Percentiles rank a stretch among this genome's conserved stretches.
Evolutionary conservation across 1,140 invertebrate species (phyloP).

Genomic region (Drosophila serrata): DNA sequence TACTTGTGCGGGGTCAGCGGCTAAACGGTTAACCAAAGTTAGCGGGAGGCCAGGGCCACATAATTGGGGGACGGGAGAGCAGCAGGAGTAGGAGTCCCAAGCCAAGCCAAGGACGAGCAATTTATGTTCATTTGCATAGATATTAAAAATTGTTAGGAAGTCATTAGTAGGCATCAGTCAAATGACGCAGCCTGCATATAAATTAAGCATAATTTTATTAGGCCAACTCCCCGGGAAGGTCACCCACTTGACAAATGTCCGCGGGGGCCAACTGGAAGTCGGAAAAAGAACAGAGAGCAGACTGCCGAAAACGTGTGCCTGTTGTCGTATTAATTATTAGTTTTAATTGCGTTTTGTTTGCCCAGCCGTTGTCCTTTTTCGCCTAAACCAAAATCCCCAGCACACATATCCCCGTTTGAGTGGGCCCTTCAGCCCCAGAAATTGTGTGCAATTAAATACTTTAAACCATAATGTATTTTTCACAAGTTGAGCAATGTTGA

Average conservation of each 20-base stretch:
- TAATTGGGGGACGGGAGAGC: conserved; percentile 32
- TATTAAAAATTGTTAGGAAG: conserved; percentile 84
- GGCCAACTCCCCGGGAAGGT: conserved; percentile 59
- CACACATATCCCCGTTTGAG: conserved; percentile 14
- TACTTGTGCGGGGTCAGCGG: conserved; percentile 61
- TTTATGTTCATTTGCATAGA: conserved; percentile 84
- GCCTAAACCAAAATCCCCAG: conserved; percentile 8
- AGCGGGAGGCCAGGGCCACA: conserved; percentile 38
- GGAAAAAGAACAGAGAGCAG: neutral
- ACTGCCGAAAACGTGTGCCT: conserved; percentile 49
- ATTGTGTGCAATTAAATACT: conserved; percentile 82
- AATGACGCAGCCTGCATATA: conserved; percentile 83
- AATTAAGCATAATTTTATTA: conserved; percentile 84
- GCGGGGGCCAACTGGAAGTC: conserved; percentile 13
- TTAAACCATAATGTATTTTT: conserved; percentile 81
- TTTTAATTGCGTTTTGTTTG: conserved; percentile 80
- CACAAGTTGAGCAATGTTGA: conserved; percentile 82
- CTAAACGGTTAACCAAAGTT: conserved; percentile 81
- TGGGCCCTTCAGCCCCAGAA: conserved; percentile 34
- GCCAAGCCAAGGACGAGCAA: conserved; percentile 65
- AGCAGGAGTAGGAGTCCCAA: neutral
- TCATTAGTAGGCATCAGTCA: conserved; percentile 83
- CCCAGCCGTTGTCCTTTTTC: conserved; percentile 26
- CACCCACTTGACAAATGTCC: conserved; percentile 69
- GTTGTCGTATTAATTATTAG: conserved; percentile 80